These are phyloP conservation scores for Globodera rostochiensis DNA, from an alignment of 1,140 invertebrate species.

Conservation along the genomic window DNA sequence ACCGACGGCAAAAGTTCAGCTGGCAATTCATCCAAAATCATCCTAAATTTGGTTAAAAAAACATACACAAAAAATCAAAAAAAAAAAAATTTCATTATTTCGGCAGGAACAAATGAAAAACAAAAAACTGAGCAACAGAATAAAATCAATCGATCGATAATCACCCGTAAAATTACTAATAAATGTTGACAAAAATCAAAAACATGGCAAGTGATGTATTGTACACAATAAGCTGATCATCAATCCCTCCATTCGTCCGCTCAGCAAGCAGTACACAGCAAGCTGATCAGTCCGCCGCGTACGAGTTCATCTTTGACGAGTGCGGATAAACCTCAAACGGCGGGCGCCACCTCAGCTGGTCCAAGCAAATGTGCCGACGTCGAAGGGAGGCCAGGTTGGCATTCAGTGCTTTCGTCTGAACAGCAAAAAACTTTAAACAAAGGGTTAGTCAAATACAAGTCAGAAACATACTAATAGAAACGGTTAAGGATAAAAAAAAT, in stretches of 20 bases:
- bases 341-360: constrained; percentile 41
- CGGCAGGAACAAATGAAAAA: constrained; percentile 16
- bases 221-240: neutral
- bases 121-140: neutral
- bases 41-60: neutral
- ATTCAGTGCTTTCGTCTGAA: constrained; percentile 47
- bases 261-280: constrained; percentile 6
- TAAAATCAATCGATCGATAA: neutral
- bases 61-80: neutral
- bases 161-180: constrained; percentile 10
- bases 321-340: constrained; percentile 23
- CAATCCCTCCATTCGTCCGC: too few relatives aligned
- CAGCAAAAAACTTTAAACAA: neutral
- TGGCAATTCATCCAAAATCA: constrained; percentile 35
- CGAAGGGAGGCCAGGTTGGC: constrained; percentile 34
- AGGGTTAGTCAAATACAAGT: too few relatives aligned
- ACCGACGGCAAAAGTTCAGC: constrained; percentile 31
- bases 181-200: neutral
- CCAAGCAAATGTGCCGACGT: constrained; percentile 30
- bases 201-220: neutral
- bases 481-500: too few relatives aligned
- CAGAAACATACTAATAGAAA: too few relatives aligned
- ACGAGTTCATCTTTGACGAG: constrained; percentile 47
- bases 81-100: neutral
- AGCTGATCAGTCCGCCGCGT: constrained; percentile 32